phyloP scores from a whole-genome alignment of 2,888 invertebrate genomes.

The Galerucella nymphaeae region DNA sequence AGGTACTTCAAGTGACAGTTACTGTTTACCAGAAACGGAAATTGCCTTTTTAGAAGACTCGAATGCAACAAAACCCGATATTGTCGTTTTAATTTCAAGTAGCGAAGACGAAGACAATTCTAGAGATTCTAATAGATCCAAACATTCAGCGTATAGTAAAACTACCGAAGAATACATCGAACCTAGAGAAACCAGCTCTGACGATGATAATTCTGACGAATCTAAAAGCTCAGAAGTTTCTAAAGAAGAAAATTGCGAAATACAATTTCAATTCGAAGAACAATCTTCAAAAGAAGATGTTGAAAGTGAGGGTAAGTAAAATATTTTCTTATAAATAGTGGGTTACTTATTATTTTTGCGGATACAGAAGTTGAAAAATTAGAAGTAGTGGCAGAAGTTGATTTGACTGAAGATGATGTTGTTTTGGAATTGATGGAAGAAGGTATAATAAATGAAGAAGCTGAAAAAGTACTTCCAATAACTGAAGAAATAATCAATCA shows the following conservation, averaged over 20 bases:
- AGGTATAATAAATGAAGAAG: slow-evolving; percentile 2
- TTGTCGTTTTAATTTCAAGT: slow-evolving; percentile 19
- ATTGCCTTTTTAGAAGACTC: slow-evolving; percentile 31
- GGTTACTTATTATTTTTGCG: neutral
- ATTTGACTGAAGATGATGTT: slow-evolving; percentile 13
- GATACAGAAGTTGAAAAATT: neutral
- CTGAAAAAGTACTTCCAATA: neutral
- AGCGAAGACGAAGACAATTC: slow-evolving; percentile 21
- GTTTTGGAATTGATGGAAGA: slow-evolving; percentile 2
- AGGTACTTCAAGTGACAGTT: slow-evolving; percentile 9
- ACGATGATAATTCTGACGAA: neutral
- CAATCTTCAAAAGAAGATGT: neutral
- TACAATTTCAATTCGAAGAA: neutral
- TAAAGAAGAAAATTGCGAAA: neutral
- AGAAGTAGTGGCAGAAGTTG: neutral
- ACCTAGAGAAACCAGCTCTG: neutral
- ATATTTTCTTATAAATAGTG: neutral
- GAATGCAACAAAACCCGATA: slow-evolving; percentile 22
- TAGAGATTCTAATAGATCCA: neutral
- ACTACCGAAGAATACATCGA: slow-evolving; percentile 17
- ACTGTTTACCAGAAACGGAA: slow-evolving; percentile 31
- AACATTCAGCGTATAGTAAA: slow-evolving; percentile 19
- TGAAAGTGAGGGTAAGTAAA: neutral
- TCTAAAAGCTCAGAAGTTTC: neutral
- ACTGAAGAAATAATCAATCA: neutral